These are phyloP conservation scores for Tretioscincus oriximinensis DNA, from an alignment of 2,113 vertebrate genomes.

Conservation along the genomic window DNA sequence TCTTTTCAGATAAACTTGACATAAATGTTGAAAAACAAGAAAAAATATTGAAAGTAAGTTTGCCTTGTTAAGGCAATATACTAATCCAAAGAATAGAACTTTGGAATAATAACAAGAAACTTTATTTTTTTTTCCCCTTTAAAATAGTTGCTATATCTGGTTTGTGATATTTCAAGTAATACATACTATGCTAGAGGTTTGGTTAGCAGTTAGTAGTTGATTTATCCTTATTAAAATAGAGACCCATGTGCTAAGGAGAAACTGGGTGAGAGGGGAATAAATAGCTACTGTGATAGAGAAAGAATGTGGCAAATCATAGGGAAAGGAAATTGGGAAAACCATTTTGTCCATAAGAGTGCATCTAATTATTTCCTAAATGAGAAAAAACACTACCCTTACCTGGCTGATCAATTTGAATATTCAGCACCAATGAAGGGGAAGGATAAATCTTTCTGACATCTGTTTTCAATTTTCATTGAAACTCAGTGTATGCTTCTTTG, in stretches of 20 bases:
- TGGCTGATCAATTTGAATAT: slow-evolving; percentile 43
- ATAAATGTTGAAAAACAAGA: no score
- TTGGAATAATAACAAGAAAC: neutral
- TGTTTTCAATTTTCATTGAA: slow-evolving; percentile 65
- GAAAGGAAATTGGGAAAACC: slow-evolving; percentile 42
- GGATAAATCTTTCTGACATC: slow-evolving; percentile 60
- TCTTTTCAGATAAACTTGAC: no score
- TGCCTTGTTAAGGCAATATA: neutral
- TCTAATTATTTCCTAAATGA: slow-evolving; percentile 62
- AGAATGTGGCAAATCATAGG: slow-evolving; percentile 35
- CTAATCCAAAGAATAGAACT: slow-evolving; percentile 4
- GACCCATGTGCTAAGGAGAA: slow-evolving; percentile 10
- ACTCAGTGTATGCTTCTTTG: slow-evolving; percentile 44
- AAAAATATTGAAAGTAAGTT: neutral
- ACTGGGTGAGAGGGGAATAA: neutral
- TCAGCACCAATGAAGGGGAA: slow-evolving; percentile 1
- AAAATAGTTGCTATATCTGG: neutral
- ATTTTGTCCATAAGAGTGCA: slow-evolving; percentile 30
- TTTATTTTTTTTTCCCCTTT: neutral
- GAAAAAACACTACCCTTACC: slow-evolving; percentile 57
- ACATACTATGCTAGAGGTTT: slow-evolving; percentile 23
- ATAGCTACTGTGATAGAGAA: neutral
- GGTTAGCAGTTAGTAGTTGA: slow-evolving; percentile 30
- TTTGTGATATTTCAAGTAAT: slow-evolving; percentile 2
- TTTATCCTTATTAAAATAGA: slow-evolving; percentile 5